phyloP scores from a whole-genome alignment of 2,888 invertebrate genomes.

The Limnephilus lunatus region DNA sequence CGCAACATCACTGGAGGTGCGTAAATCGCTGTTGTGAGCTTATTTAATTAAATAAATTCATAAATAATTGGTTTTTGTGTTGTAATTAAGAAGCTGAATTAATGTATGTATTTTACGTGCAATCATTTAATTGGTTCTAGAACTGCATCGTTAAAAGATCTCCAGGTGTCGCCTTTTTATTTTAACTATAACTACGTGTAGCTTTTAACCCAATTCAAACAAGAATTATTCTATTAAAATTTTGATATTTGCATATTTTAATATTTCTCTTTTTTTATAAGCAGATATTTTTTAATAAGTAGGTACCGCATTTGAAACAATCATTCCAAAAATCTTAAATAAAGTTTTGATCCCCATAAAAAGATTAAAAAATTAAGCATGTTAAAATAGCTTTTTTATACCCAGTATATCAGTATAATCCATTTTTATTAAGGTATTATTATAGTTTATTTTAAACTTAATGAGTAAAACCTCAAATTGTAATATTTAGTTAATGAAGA shows the following conservation, averaged over 20 bases:
- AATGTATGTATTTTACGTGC: background rate
- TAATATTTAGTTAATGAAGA: too few species aligned
- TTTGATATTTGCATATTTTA: background rate
- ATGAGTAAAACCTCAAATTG: too few species aligned
- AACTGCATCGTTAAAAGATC: background rate
- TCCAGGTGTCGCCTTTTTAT: background rate
- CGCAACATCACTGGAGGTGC: conserved; percentile 1
- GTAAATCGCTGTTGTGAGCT: background rate
- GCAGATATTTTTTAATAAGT: too few species aligned
- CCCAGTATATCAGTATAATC: too few species aligned
- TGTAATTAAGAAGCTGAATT: background rate
- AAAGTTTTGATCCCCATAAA: too few species aligned
- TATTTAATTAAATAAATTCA: background rate
- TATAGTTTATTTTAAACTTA: too few species aligned
- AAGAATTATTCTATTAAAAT: background rate
- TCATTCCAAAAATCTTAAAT: too few species aligned
- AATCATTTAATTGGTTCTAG: background rate
- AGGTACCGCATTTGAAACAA: too few species aligned
- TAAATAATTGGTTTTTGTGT: background rate
- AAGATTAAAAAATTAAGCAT: too few species aligned
- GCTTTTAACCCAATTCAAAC: background rate
- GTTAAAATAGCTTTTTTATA: too few species aligned
- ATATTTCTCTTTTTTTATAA: too few species aligned
- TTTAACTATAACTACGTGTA: background rate
- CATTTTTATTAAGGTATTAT: too few species aligned